Conservation (phyloP, 1,140 invertebrate species). For the Pomacea maculata region DNA sequence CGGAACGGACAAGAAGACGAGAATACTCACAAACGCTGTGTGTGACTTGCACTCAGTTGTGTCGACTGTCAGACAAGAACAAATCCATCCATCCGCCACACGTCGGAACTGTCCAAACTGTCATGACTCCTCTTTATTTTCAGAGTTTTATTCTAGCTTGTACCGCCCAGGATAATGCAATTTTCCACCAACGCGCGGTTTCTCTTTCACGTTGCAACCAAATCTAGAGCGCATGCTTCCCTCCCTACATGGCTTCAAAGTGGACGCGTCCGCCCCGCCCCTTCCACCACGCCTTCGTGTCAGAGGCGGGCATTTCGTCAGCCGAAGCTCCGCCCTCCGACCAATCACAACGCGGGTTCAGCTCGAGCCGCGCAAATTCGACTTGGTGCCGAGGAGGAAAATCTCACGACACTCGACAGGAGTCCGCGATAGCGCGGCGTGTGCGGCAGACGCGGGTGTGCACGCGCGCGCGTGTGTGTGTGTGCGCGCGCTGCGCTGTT, state of each 20-base stretch:
- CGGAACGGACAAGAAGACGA: too few species aligned
- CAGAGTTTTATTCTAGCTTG: conserved; percentile 27
- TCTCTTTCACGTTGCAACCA: conserved; percentile 23
- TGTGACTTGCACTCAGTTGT: conserved; percentile 1
- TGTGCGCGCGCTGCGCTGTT: too few species aligned
- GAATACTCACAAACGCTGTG: too few species aligned
- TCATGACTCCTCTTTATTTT: conserved; percentile 31
- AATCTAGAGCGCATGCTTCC: conserved; percentile 23
- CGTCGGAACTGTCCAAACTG: conserved; percentile 30
- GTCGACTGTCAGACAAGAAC: conserved; percentile 30
- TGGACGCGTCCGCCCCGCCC: conserved; percentile 41
- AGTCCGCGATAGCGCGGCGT: too few species aligned
- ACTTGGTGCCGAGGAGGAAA: conserved; percentile 3
- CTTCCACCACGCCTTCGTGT: conserved; percentile 30
- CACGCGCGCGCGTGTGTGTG: too few species aligned
- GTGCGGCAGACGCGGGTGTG: too few species aligned
- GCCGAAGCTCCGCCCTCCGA: conserved; percentile 14
- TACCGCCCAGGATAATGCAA: conserved; percentile 20
- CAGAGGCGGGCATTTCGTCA: conserved; percentile 25
- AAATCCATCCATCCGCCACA: conserved; percentile 26
- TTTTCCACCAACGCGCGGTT: conserved; percentile 33
- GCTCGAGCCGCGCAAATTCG: conserved; percentile 30
- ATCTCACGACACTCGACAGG: too few species aligned
- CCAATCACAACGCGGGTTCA: conserved; percentile 12
- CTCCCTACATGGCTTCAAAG: conserved; percentile 28